Percentiles rank a stretch among this genome's conserved stretches.
These are phyloP conservation scores for Catharus fuscescens DNA, from an alignment of 2,113 vertebrate species.

Conservation along the genomic window DNA sequence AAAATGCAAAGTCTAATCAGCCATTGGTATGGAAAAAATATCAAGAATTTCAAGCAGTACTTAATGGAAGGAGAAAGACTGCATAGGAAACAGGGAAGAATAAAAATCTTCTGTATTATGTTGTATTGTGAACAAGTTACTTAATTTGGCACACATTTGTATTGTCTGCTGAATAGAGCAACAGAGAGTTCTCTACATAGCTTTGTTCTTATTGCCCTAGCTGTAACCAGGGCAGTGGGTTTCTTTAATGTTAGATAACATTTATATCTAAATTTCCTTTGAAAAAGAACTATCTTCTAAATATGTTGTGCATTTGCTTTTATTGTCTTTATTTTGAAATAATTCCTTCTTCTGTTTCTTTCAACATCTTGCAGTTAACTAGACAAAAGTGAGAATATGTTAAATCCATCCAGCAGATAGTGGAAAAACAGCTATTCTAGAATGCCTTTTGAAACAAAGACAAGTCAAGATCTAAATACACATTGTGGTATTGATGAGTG, in stretches of 20 bases:
- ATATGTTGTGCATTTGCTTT: not conserved
- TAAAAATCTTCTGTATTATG: not conserved
- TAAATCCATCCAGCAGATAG: not conserved
- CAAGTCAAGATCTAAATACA: not conserved
- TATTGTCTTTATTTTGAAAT: not conserved
- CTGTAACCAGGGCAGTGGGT: not conserved
- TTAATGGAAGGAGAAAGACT: not conserved
- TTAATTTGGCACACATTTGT: not conserved
- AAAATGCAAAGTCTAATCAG: not conserved
- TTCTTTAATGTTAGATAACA: not conserved
- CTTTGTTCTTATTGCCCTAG: not conserved
- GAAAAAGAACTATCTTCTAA: not conserved
- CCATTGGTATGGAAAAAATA: not conserved
- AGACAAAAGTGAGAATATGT: not conserved
- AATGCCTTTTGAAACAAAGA: not conserved
- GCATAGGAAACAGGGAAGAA: not conserved
- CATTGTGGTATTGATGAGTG: not conserved
- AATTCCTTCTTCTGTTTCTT: not conserved
- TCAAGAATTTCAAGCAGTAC: not conserved
- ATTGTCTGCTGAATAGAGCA: not conserved
- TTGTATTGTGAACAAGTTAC: not conserved
- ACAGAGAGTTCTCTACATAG: not conserved
- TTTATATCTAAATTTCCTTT: not conserved
- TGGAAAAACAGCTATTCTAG: not conserved
- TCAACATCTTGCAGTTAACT: not conserved